Evolutionary conservation across 2,113 vertebrate genomes (phyloP).

Genomic region (Tamias sibiricus): DNA sequence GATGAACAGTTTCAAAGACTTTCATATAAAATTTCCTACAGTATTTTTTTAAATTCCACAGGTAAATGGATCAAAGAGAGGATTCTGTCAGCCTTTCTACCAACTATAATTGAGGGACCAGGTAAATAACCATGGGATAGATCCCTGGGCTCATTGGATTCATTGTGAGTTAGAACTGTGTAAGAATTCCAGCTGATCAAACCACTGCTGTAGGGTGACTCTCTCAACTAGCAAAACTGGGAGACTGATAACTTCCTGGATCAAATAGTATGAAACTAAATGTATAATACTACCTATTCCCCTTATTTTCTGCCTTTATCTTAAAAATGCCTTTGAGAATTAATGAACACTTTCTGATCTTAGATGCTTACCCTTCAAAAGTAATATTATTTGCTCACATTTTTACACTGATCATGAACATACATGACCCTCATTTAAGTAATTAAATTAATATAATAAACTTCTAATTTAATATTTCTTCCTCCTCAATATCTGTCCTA

Average conservation of each 20-base stretch:
- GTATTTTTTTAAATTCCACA: background rate
- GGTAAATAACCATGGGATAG: background rate
- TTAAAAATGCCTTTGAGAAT: conserved; percentile 6
- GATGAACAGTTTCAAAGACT: background rate
- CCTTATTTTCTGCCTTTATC: background rate
- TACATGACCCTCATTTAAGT: background rate
- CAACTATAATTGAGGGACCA: background rate
- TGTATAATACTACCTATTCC: background rate
- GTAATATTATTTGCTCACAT: background rate
- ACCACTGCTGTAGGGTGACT: background rate
- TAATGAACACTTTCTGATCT: background rate
- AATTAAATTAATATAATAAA: background rate
- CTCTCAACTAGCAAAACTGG: background rate
- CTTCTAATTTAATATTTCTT: background rate
- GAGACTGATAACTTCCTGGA: background rate
- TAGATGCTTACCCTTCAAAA: background rate
- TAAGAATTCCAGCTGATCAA: background rate
- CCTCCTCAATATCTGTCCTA: background rate
- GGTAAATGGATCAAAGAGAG: background rate
- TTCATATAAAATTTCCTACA: background rate
- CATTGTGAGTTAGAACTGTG: background rate
- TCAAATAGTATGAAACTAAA: background rate
- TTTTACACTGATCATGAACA: background rate
- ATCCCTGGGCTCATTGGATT: background rate
- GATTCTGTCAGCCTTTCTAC: background rate